Conservation (phyloP, 2,888 invertebrate species). For the Cartodere bifasciata region DNA sequence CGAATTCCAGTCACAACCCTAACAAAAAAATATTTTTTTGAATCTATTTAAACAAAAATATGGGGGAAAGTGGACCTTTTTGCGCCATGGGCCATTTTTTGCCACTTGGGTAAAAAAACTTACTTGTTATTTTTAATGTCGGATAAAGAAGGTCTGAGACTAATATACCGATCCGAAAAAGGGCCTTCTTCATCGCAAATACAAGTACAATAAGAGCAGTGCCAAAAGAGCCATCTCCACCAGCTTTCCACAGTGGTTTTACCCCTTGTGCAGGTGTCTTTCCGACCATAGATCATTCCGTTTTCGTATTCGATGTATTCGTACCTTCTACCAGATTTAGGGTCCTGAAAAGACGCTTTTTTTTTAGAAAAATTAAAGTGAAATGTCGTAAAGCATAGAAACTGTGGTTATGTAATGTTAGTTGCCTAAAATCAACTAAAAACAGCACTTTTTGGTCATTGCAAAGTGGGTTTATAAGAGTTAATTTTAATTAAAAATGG, state of each 20-base stretch:
- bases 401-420: too few species aligned
- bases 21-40: too few species aligned
- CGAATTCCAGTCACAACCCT: constrained; percentile 73
- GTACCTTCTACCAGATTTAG: constrained; percentile 49
- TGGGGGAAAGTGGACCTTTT: too few species aligned
- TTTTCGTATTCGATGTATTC: constrained; percentile 77
- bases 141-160: constrained; percentile 50
- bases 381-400: too few species aligned
- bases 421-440: too few species aligned
- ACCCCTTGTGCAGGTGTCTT: constrained; percentile 42
- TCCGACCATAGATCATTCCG: constrained; percentile 51
- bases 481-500: too few species aligned
- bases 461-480: too few species aligned
- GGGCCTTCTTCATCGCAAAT: constrained; percentile 64
- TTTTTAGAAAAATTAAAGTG: too few species aligned
- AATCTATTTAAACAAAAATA: too few species aligned
- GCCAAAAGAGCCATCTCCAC: constrained; percentile 86
- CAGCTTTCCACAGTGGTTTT: constrained; percentile 68
- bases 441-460: too few species aligned
- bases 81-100: too few species aligned
- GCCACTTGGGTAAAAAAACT: too few species aligned
- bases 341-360: constrained; percentile 25
- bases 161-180: constrained; percentile 71
- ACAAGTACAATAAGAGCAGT: constrained; percentile 84
- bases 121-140: constrained; percentile 52